phyloP scores from a whole-genome alignment of 30 jellyfish, hydroid and myxozoan genomes.

The Turritopsis rubra region DNA sequence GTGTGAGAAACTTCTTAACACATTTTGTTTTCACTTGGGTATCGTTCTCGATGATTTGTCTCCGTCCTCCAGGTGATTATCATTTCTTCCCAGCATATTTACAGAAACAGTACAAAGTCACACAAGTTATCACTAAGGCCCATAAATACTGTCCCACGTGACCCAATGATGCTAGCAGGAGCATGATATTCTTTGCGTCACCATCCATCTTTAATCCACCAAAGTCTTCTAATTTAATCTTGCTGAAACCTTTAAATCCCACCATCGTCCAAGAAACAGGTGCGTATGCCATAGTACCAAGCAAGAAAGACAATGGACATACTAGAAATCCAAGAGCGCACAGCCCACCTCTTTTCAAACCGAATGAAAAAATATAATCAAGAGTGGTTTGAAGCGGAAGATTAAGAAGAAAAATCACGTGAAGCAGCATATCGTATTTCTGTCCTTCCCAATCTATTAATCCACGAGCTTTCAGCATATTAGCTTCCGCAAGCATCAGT shows the following conservation, averaged over 20 bases:
- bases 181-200: not conserved
- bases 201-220: not conserved
- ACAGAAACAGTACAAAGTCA: not conserved
- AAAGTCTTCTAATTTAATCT: not conserved
- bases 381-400: not conserved
- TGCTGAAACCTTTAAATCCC: not conserved
- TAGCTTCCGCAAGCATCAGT: not conserved
- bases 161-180: not conserved
- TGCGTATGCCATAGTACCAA: not conserved
- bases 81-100: too few relatives aligned
- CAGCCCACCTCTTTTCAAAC: not conserved
- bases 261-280: not conserved
- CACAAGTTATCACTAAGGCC: not conserved
- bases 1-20: too few relatives aligned
- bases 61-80: too few relatives aligned
- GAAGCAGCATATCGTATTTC: not conserved
- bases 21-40: too few relatives aligned
- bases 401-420: not conserved
- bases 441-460: not conserved
- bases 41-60: too few relatives aligned
- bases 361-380: not conserved
- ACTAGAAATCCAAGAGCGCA: not conserved
- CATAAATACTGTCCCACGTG: not conserved
- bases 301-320: not conserved
- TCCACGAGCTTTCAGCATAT: not conserved